Conservation (phyloP, 2,888 invertebrate genomes). For the Protophormia terraenovae region DNA sequence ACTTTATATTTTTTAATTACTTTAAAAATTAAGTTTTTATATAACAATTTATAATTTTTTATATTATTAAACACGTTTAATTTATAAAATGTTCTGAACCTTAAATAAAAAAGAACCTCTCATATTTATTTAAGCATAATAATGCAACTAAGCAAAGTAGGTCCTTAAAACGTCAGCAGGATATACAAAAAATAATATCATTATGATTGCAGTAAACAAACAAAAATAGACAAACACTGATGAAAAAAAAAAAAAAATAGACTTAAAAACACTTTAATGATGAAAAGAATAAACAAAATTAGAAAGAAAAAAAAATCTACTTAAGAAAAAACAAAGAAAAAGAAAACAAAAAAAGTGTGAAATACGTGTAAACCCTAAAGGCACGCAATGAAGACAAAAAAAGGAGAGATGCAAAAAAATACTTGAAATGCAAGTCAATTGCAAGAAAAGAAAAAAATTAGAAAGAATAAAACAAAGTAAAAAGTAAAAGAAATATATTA, state of each 20-base stretch:
- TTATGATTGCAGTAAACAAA: conserved; percentile 24
- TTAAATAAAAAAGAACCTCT: not conserved
- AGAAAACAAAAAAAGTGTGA: not conserved
- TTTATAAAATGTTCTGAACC: too few relatives aligned
- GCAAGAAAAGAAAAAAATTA: not conserved
- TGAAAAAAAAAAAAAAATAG: conserved; percentile 16
- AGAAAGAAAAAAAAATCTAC: not conserved
- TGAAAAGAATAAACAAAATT: conserved; percentile 17
- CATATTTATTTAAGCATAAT: not conserved
- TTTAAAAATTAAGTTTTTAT: too few relatives aligned
- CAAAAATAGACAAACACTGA: conserved; percentile 11
- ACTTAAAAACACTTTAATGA: conserved; percentile 24
- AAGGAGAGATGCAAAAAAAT: not conserved
- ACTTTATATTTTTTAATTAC: too few relatives aligned
- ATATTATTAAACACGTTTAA: too few relatives aligned
- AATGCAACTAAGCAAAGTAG: conserved; percentile 8
- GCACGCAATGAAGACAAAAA: not conserved
- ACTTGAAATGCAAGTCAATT: conserved; percentile 24
- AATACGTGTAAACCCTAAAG: conserved; percentile 15
- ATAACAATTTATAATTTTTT: too few relatives aligned
- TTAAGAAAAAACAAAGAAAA: not conserved
- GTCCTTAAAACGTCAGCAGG: conserved; percentile 24
- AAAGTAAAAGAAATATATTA: conserved; percentile 1
- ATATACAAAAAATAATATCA: conserved; percentile 29
- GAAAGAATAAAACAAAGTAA: not conserved